phyloP scores from a whole-genome alignment of 2,888 invertebrate species.

The Melitaea athalia region DNA sequence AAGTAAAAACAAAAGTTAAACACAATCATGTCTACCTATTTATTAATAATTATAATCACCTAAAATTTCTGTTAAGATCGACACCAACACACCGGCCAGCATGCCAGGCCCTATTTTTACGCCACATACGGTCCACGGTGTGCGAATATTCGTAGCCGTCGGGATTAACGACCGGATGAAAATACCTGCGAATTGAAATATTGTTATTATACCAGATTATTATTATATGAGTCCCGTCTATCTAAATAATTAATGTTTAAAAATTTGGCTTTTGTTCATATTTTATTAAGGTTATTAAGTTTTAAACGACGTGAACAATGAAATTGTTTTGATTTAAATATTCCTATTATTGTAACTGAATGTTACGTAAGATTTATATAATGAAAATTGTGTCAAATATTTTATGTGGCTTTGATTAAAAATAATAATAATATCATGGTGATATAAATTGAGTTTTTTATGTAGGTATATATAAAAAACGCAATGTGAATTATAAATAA shows the following conservation, averaged over 20 bases:
- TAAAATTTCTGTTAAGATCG: constrained; percentile 93
- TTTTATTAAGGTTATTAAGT: not conserved
- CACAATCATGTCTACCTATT: not conserved
- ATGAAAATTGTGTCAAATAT: too few relatives aligned
- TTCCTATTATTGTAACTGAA: too few relatives aligned
- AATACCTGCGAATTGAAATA: constrained; percentile 72
- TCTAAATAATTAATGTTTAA: constrained; percentile 14
- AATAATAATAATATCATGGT: too few relatives aligned
- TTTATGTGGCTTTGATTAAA: too few relatives aligned
- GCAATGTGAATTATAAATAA: too few relatives aligned
- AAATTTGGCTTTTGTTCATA: constrained; percentile 1
- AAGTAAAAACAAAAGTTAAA: not conserved
- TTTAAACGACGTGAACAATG: not conserved
- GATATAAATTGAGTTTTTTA: too few relatives aligned
- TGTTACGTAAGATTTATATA: too few relatives aligned
- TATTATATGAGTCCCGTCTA: constrained; percentile 21
- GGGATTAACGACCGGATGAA: constrained; percentile 89
- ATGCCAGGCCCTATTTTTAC: constrained; percentile 85
- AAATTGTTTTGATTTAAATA: not conserved
- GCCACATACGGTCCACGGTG: constrained; percentile 89
- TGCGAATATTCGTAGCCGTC: constrained; percentile 95
- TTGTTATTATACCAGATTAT: constrained; percentile 22
- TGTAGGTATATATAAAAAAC: too few relatives aligned
- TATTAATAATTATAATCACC: constrained; percentile 55
- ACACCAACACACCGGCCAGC: constrained; percentile 84